phyloP scores from a whole-genome alignment of 2,888 invertebrate species.

The Imbricaverruca yamaguchii region DNA sequence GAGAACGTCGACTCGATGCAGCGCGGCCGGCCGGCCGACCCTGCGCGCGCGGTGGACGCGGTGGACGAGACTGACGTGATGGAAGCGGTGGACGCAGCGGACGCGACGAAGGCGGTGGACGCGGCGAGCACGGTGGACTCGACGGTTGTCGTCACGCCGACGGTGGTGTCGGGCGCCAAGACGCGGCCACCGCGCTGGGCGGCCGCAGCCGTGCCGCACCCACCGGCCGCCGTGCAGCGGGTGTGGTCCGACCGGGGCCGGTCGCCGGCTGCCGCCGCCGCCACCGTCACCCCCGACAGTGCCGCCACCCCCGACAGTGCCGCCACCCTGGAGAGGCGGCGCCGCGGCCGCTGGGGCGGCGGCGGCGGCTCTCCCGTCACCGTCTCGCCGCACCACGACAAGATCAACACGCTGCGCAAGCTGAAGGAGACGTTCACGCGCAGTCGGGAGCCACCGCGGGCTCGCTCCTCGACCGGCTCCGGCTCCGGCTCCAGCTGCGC shows the following conservation, averaged over 20 bases:
- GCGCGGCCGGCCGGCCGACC: neutral
- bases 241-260: neutral
- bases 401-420: slow-evolving; percentile 12
- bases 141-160: neutral
- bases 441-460: neutral
- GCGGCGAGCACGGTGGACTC: neutral
- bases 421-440: slow-evolving; percentile 18
- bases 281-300: neutral
- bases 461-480: neutral
- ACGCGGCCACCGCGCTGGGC: neutral
- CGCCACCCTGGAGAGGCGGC: slow-evolving; percentile 2
- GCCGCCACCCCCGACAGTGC: neutral
- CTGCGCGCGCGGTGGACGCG: neutral
- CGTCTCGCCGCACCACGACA: neutral
- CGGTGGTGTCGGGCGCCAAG: too few species aligned
- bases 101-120: too few species aligned
- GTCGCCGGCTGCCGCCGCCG: neutral
- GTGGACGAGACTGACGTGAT: neutral
- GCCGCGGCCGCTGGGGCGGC: neutral
- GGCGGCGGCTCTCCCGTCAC: neutral
- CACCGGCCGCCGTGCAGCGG: slow-evolving; percentile 9
- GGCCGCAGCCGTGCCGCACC: neutral
- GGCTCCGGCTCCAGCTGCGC: neutral
- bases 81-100: neutral
- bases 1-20: slow-evolving; percentile 62